Evolutionary conservation across 2,113 vertebrate species (phyloP), one percentile per base, ranked within the genome.

Genomic region (Piaya cayana): DNA sequence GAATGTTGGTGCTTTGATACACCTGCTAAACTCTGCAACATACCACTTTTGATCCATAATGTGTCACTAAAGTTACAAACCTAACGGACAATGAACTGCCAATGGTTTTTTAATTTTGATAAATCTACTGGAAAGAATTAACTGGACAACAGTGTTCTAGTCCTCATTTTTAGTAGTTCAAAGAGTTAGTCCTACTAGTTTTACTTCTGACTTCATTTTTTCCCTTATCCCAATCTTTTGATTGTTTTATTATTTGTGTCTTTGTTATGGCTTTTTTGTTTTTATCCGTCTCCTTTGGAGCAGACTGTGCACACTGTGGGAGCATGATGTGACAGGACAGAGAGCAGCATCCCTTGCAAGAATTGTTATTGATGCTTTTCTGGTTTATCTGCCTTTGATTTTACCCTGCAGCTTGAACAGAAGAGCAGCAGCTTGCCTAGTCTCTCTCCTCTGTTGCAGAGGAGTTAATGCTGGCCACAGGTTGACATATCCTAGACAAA

Each of bases 291-390:
- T 63, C 43, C 27, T 22, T 39, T 39, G 39, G 39, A 39, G 39
- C 39, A 39, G 4, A 16, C 29, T 37, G 9, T 2, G 4, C 39
- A 55, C 1, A 5, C 36, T 19, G 18, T 19, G 23, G 45, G 36
- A 11, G 32, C 27, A 4, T 1, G 1, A 32, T 1, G 9, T 23
- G 29, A 56, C 29, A 11, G 34, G 27, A 9, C 11, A 15, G 42
- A 8, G 12, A 4, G 34, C 27, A 29, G 22, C 14, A 52, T 15
- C 43, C 23, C 39, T 29, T 81, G 19, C 34, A 78, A 65, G 50
- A 78, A 68, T 22, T 3, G 0, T 49, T 55, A 45, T 8, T 17
- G 69, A 36, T 29, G 42, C 5, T 79, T 16, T 60, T 59, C 17
- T 32, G 12, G 68, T 82, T 75, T 4, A 49, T 9, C 32, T 68